Base-by-base conservation (phyloP, 2,113 vertebrate species). In the Pseudolaguvia tuberculata region DNA sequence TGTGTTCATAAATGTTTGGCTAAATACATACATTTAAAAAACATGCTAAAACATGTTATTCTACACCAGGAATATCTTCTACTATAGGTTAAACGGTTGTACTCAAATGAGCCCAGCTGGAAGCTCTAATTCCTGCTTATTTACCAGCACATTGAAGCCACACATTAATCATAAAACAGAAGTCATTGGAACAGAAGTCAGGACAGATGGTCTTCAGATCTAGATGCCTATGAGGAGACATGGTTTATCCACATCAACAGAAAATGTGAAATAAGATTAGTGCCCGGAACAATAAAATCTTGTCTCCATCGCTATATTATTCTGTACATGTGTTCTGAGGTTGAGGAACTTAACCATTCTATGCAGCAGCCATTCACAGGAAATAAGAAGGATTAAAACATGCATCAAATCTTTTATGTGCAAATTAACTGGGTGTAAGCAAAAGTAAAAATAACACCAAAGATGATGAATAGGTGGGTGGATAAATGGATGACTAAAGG, bases 191-290 rank as follows among this genome's bases (percentile, higher is more conserved):
- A n/a, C n/a, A n/a, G n/a, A n/a, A n/a, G n/a, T n/a, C n/a, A n/a
- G n/a, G n/a, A 20, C 70, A 72, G 70, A 72, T 72, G 70, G 70
- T 1, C 70, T 58, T n/a, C 70, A 72, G 70, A 71, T 42, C 31
- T 27, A 53, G 9, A 20, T 61, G 15, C 35, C 29, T 11, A 62
- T 17, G 55, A 23, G 57, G 9, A 62, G 10, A 52, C 45, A 27
- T 62, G 47, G 21, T 45, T 52, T 47, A 31, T 21, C 3, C 52
- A 63, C 63, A 29, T 21, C 5, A 9, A 55, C 61, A 75, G 63
- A 23, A 20, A 31, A 52, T 35, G 57, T 11, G n/a, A 51, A 21
- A 35, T 25, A 23, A 25, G 29, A 10, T 66, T 15, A 39, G 13
- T 15, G 39, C 72, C 42, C 50, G 31, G 6, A 47, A n/a, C 14